Evolutionary conservation across 2,888 invertebrate species (phyloP).

Genomic region (Linnaemya tessellans): DNA sequence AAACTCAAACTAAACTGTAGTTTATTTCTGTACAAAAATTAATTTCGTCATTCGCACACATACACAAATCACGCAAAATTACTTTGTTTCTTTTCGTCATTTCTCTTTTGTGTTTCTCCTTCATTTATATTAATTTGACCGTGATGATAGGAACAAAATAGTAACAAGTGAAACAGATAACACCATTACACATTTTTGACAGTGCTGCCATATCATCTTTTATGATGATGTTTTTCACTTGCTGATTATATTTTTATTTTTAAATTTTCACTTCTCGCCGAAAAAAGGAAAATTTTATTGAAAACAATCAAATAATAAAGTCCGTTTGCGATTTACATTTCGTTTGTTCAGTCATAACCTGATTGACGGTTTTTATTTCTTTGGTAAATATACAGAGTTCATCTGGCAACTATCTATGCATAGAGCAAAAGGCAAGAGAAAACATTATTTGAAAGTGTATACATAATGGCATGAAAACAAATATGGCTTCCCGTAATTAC

Average conservation of each 20-base stretch:
- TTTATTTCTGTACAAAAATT: constrained; percentile 51
- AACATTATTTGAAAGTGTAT: constrained; percentile 37
- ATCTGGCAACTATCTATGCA: neutral
- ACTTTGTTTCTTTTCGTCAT: neutral
- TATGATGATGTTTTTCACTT: no score
- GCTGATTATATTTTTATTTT: no score
- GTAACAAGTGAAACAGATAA: neutral
- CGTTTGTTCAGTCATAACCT: no score
- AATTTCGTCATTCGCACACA: constrained; percentile 43
- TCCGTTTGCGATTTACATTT: no score
- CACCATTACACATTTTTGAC: neutral
- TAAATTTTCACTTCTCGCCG: no score
- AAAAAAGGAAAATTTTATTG: no score
- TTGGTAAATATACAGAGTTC: neutral
- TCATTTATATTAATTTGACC: constrained; percentile 61
- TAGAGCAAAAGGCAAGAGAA: constrained; percentile 39
- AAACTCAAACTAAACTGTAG: constrained; percentile 74
- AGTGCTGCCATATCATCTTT: neutral
- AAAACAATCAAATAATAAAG: no score
- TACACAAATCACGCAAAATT: constrained; percentile 25
- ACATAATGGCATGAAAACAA: constrained; percentile 66
- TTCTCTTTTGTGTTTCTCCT: constrained; percentile 44
- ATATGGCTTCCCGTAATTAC: constrained; percentile 70
- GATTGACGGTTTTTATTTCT: no score
- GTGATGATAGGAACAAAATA: constrained; percentile 61